These are phyloP conservation scores for Oryzias javanicus DNA, from an alignment of 2,113 vertebrate species.

Conservation along the genomic window DNA sequence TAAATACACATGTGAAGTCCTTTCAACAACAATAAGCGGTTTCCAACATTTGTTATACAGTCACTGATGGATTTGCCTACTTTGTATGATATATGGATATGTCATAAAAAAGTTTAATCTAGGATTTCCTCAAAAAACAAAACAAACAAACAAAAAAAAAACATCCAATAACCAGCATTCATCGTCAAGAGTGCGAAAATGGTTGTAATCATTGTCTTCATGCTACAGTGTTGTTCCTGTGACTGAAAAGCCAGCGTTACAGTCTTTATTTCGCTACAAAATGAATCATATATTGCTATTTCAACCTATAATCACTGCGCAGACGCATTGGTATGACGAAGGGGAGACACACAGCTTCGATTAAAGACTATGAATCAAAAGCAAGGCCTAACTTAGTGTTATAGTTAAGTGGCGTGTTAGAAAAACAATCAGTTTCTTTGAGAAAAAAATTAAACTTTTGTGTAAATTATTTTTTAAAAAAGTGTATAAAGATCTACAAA, in stretches of 20 bases:
- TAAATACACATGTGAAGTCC: conserved; percentile 85
- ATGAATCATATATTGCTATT: conserved; percentile 77
- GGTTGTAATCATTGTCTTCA: conserved; percentile 74
- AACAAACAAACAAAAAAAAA: conserved; percentile 67
- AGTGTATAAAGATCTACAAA: conserved; percentile 61
- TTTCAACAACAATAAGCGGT: conserved; percentile 80
- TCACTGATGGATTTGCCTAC: conserved; percentile 75
- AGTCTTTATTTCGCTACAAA: conserved; percentile 75
- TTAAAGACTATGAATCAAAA: conserved; percentile 60
- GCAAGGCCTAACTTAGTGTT: conserved; percentile 57
- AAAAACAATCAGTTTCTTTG: conserved; percentile 44
- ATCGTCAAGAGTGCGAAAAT: conserved; percentile 59
- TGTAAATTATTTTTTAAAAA: conserved; percentile 32
- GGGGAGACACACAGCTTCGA: conserved; percentile 45
- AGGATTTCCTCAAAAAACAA: conserved; percentile 38
- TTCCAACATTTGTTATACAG: conserved; percentile 79
- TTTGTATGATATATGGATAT: conserved; percentile 73
- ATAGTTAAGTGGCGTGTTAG: conserved; percentile 58
- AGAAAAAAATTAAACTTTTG: conserved; percentile 45
- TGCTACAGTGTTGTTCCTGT: conserved; percentile 76
- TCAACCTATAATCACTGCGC: conserved; percentile 75
- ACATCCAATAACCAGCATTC: conserved; percentile 66
- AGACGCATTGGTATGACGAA: conserved; percentile 59
- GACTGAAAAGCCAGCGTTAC: conserved; percentile 73
- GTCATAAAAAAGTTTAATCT: conserved; percentile 54